Conservation (phyloP, 1,140 invertebrate species). For the Drosophila ercepeae region DNA sequence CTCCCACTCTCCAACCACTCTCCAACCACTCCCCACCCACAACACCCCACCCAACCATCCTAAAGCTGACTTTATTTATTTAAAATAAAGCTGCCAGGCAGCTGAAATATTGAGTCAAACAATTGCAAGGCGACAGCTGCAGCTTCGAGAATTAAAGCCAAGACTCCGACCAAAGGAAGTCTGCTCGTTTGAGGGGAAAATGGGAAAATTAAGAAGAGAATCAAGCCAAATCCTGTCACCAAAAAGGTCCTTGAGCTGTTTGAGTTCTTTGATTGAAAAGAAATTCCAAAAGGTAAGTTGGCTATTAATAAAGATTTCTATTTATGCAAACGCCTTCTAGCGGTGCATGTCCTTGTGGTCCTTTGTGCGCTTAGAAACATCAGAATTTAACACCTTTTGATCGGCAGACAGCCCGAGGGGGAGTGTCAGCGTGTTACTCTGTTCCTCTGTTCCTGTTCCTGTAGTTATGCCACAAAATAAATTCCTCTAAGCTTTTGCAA, state of each 20-base stretch:
- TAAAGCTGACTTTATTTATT: conserved; percentile 64
- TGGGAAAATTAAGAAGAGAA: not conserved
- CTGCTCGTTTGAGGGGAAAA: not conserved
- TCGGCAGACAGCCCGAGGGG: conserved; percentile 56
- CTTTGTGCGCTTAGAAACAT: conserved; percentile 71
- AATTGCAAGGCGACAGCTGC: conserved; percentile 59
- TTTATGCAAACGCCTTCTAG: too few relatives aligned
- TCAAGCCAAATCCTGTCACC: conserved; percentile 8
- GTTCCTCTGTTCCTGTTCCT: conserved; percentile 10
- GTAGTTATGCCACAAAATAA: conserved; percentile 73
- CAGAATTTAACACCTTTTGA: conserved; percentile 79
- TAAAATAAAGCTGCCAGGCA: conserved; percentile 72
- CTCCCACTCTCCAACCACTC: conserved; percentile 8
- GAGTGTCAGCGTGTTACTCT: conserved; percentile 1
- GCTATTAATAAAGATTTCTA: not conserved
- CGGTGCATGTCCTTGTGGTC: conserved; percentile 66
- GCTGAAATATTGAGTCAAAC: conserved; percentile 72
- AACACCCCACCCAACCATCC: not conserved
- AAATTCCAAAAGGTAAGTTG: too few relatives aligned
- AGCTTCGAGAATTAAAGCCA: conserved; percentile 42
- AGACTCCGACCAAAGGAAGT: not conserved
- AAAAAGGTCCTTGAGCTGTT: too few relatives aligned
- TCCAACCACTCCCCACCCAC: not conserved
- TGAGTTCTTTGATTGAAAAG: too few relatives aligned
- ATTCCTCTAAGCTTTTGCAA: conserved; percentile 66